Base-by-base conservation (phyloP, 2,113 vertebrate species). In the Picathartes gymnocephalus region DNA sequence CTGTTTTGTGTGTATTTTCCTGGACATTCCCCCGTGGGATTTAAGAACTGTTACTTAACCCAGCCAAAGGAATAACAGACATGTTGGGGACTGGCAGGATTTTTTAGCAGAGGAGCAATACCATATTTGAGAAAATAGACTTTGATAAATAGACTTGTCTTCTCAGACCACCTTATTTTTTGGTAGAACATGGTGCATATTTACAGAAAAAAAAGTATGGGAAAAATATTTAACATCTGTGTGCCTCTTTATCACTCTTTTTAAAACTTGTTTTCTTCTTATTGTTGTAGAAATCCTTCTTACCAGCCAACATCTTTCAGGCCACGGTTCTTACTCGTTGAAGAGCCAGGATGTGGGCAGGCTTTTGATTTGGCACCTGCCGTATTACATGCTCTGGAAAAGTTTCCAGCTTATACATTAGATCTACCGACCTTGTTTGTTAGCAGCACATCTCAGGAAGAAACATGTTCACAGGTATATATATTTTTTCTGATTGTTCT, bases 311-410 rank as follows among this genome's bases (percentile, higher is more conserved):
- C 98, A 33, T 98, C 99, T 62, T 99, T 98, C 91, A 98, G 99
- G 51, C 99, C 99, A 77, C 97, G 98, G 69, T 97, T 99, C 69
- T 94, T 99, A 66, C 81, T 99, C 57, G 97, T 98, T 57, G 99
- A 99, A 76, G 93, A 98, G 60, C 96, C 98, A 22, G 99, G 98
- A 74, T 98, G 98, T 15, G 99, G 99, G n/a, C 99, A 99, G 77
- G 97, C 98, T 79, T 98, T 99, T 81, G 98, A 99, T 90, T 96
- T 99, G 97, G 99, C 98, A 91, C 98, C 99, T 40, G 99, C 99
- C 57, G 94, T 99, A 73, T 98, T 99, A 66, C 99, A 99, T 11
- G 96, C 98, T 54, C 97, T 99, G 95, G 99, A 99, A 96, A 99
- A 98, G 90, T 99, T 99, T 94, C 97, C 98, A 0, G 98, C 99